phyloP scores from a whole-genome alignment of 2,113 vertebrate genomes.

The Microtus ochrogaster region DNA sequence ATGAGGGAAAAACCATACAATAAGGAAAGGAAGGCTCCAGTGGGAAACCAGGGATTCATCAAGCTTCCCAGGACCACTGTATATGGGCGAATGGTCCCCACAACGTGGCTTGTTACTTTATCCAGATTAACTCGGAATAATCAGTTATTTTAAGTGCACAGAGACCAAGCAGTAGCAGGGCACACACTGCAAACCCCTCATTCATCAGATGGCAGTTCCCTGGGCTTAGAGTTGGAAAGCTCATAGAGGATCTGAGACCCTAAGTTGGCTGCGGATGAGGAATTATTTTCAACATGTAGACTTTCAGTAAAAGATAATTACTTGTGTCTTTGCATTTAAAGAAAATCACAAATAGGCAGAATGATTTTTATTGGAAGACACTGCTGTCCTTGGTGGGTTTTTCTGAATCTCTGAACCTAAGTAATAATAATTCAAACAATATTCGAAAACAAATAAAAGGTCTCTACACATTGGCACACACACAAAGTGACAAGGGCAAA shows the following conservation, averaged over 20 bases:
- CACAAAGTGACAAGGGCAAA: not conserved
- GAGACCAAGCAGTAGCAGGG: not conserved
- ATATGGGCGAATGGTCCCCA: too few relatives aligned
- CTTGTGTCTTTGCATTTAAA: not conserved
- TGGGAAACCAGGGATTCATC: not conserved
- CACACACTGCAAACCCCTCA: not conserved
- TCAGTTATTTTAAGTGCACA: not conserved
- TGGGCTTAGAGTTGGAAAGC: not conserved
- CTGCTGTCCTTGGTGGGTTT: not conserved
- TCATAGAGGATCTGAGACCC: not conserved
- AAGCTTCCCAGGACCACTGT: not conserved
- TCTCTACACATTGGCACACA: not conserved
- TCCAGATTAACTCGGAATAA: too few relatives aligned
- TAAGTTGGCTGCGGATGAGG: not conserved
- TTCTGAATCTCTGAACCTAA: slow-evolving; percentile 29
- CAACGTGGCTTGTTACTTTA: not conserved
- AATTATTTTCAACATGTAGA: not conserved
- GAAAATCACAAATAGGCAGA: not conserved
- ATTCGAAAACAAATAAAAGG: slow-evolving; percentile 27
- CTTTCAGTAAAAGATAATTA: not conserved
- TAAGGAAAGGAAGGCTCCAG: too few relatives aligned
- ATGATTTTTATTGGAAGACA: not conserved
- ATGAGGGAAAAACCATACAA: not conserved
- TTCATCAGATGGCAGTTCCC: not conserved
- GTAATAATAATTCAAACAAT: slow-evolving; percentile 16